These are phyloP conservation scores for Yponomeuta malinellus DNA, from an alignment of 2,888 invertebrate species.

Conservation along the genomic window DNA sequence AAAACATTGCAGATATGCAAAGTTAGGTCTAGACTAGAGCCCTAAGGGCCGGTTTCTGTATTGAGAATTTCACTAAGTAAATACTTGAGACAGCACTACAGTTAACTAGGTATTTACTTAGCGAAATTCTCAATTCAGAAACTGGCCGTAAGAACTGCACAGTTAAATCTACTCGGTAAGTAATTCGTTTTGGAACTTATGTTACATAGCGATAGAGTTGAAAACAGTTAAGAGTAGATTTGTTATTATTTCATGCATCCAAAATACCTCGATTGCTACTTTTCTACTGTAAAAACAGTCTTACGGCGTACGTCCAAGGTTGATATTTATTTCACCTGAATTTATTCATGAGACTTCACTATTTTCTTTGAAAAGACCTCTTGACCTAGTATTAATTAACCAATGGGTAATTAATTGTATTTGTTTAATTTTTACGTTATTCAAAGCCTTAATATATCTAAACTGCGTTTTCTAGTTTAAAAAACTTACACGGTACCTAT, in stretches of 20 bases:
- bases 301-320: conserved; percentile 4
- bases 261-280: background rate
- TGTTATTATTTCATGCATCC: background rate
- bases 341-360: background rate
- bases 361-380: background rate
- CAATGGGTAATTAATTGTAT: background rate
- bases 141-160: background rate
- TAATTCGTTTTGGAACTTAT: background rate
- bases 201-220: background rate
- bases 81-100: too few relatives aligned
- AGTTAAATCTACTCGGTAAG: background rate
- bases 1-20: background rate
- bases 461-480: background rate
- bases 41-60: too few relatives aligned
- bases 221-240: background rate
- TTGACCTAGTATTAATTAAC: background rate
- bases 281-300: conserved; percentile 12
- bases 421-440: background rate
- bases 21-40: background rate
- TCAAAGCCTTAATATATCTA: background rate
- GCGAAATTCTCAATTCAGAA: too few relatives aligned
- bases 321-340: background rate
- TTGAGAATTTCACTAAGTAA: too few relatives aligned
- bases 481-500: conserved; percentile 2
- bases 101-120: too few relatives aligned